phyloP scores from a whole-genome alignment of 2,113 vertebrate genomes.

The Promerops cafer region DNA sequence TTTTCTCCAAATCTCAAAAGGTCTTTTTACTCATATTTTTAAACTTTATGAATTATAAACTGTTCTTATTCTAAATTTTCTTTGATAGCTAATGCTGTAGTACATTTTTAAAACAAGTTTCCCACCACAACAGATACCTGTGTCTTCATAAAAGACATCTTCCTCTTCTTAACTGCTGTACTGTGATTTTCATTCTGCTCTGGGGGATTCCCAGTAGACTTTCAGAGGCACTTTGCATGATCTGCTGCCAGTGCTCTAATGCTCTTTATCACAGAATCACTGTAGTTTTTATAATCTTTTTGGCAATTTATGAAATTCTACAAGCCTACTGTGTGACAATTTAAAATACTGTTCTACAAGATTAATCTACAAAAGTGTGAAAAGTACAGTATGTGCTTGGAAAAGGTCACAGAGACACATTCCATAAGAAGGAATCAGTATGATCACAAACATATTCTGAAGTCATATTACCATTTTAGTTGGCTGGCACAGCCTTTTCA shows the following conservation, averaged over 20 bases:
- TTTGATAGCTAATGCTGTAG: background rate
- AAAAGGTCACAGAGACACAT: background rate
- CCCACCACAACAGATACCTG: background rate
- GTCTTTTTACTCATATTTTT: background rate
- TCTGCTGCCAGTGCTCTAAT: background rate
- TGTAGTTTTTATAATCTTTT: conserved; percentile 1
- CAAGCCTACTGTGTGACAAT: background rate
- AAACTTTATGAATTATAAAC: background rate
- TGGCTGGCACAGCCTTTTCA: background rate
- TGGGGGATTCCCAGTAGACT: background rate
- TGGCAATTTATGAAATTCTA: conserved; percentile 14
- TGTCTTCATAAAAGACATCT: background rate
- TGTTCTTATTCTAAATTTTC: background rate
- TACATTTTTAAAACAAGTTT: background rate
- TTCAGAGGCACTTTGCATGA: background rate
- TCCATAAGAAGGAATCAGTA: conserved; percentile 30
- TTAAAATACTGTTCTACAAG: conserved; percentile 16
- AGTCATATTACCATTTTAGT: background rate
- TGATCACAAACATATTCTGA: background rate
- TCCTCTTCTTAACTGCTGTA: background rate
- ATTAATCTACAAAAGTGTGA: background rate
- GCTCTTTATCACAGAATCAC: conserved; percentile 8
- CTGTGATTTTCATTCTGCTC: background rate
- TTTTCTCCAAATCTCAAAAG: background rate
- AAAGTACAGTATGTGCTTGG: background rate